Conservation (phyloP, 2,888 invertebrate species). For the Lathronympha strigana region DNA sequence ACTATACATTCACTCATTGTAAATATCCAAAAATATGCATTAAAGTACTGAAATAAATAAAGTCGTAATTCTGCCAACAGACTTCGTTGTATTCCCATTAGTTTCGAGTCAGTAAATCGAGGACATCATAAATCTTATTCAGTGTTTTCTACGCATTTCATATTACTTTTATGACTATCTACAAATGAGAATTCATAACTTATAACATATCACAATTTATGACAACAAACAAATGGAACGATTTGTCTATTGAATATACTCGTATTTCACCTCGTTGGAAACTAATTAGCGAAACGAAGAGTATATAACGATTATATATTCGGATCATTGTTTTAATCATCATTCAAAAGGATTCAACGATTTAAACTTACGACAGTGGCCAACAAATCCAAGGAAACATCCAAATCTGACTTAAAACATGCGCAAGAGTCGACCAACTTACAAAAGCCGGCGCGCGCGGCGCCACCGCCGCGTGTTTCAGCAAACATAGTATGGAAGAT, state of each 20-base stretch:
- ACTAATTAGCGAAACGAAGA: background rate
- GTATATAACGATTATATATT: conserved; percentile 1
- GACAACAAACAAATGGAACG: background rate
- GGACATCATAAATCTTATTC: background rate
- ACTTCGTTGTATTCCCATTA: background rate
- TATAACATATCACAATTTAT: background rate
- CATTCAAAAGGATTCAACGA: conserved; percentile 12
- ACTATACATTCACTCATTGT: background rate
- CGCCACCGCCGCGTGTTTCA: conserved; percentile 10
- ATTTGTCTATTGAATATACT: background rate
- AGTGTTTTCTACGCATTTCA: background rate
- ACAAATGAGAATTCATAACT: background rate
- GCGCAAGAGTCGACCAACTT: conserved; percentile 28
- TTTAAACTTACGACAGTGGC: conserved; percentile 35
- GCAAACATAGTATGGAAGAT: conserved; percentile 3
- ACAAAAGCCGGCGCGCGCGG: background rate
- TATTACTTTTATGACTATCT: conserved; percentile 1
- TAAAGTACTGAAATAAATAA: background rate
- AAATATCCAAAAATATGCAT: background rate
- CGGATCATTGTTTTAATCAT: conserved; percentile 10
- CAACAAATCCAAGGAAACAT: conserved; percentile 36
- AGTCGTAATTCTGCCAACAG: background rate
- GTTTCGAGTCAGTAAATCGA: background rate
- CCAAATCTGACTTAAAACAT: conserved; percentile 32
- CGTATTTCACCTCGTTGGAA: background rate